Conservation (phyloP, 2,888 invertebrate species). For the Rhabditophanes sp. region DNA sequence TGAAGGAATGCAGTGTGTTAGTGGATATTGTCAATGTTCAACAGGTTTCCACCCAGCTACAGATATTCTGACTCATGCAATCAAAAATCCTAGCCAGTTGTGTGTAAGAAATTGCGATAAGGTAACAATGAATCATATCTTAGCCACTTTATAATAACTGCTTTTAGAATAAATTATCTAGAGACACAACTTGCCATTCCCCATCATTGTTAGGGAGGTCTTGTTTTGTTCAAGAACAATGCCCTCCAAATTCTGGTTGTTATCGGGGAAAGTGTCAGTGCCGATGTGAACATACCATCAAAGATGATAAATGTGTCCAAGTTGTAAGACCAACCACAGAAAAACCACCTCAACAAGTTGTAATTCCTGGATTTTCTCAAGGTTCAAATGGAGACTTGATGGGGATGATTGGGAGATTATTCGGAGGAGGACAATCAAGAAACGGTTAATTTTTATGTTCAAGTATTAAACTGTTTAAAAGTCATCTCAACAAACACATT, state of each 20-base stretch:
- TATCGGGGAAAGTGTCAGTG: conserved; percentile 41
- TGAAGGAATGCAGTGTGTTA: conserved; percentile 39
- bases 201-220: conserved; percentile 25
- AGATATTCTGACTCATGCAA: conserved; percentile 37
- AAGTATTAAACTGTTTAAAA: too few species aligned
- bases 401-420: too few species aligned
- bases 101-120: conserved; percentile 35
- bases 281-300: conserved; percentile 25
- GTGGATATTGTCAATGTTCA: conserved; percentile 37
- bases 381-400: too few species aligned
- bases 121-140: conserved; percentile 8
- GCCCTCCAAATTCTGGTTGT: conserved; percentile 38
- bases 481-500: too few species aligned
- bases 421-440: too few species aligned
- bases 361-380: too few species aligned
- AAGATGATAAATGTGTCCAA: conserved; percentile 27
- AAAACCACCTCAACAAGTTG: conserved; percentile 21
- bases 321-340: conserved; percentile 31
- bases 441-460: too few species aligned
- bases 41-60: conserved; percentile 32
- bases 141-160: conserved; percentile 2
- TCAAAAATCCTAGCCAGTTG: conserved; percentile 38
- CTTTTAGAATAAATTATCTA: conserved; percentile 21
- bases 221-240: conserved; percentile 43
- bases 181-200: conserved; percentile 36